Evolutionary conservation across 2,888 invertebrate species (phyloP), one percentile per base, ranked within the genome.

Genomic region (Chymomyza caudatula): DNA sequence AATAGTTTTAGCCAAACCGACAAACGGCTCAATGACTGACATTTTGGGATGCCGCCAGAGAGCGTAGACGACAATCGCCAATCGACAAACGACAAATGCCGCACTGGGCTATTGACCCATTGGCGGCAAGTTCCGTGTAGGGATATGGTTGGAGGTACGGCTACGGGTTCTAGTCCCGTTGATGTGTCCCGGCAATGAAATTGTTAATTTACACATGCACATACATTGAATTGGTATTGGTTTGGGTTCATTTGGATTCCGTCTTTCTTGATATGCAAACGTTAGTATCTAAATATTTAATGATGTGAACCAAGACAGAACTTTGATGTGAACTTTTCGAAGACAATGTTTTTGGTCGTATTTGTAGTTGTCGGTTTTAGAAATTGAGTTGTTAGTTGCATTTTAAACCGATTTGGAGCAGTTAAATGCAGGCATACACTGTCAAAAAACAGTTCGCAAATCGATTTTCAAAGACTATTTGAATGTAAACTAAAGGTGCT

Each of bases 161-260:
- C 22, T n/a, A 43, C 43, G 13, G 13, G 53, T 22, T 53, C 5
- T n/a, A n/a, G 53, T 59, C 37, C 22, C 44, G n/a, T 44, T 4
- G 44, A 44, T 44, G 13, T 70, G 75, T 67, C 75, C 67, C 65
- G 59, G 63, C 74, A 68, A 76, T 79, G 77, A 81, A 79, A 66
- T 85, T 72, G 80, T 71, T 80, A 75, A 75, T 85, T 85, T 85
- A 82, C 71, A 83, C 75, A 79, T 56, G 68, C 73, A 67, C 65
- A 62, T 58, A 59, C 67, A 57, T 29, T 29, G 2, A 4, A 4
- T 37, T 37, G 59, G 47, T 51, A 42, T 44, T 49, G 56, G 23
- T 13, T 60, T 69, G 13, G n/a, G 58, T 52, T 52, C 57, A n/a
- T n/a, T n/a, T n/a, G n/a, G n/a, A n/a, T n/a, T n/a, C 19, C 65